phyloP scores from a whole-genome alignment of 2,113 vertebrate species.

The Phyllopteryx taeniolatus region DNA sequence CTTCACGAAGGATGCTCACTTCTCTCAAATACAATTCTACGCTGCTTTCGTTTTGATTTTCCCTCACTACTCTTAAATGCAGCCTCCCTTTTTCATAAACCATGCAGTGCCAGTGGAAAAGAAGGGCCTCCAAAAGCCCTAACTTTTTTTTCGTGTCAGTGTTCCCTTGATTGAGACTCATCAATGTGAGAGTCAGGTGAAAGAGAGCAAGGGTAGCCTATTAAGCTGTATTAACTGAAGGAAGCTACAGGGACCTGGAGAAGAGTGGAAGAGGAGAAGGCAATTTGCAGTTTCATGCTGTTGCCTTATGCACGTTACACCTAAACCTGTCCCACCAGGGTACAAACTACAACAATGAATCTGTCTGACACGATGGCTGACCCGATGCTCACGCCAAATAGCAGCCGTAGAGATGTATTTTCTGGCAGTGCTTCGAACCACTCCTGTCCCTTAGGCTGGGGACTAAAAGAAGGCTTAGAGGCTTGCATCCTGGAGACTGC shows the following conservation, averaged over 20 bases:
- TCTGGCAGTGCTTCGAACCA: slow-evolving; percentile 78
- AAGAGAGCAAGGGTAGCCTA: slow-evolving; percentile 35
- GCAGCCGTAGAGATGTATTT: slow-evolving; percentile 67
- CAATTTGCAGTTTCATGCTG: slow-evolving; percentile 47
- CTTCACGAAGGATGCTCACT: slow-evolving; percentile 34
- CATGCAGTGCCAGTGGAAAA: slow-evolving; percentile 63
- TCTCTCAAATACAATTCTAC: slow-evolving; percentile 1
- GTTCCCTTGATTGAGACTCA: slow-evolving; percentile 62
- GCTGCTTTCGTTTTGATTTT: slow-evolving; percentile 11
- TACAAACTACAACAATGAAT: slow-evolving; percentile 84
- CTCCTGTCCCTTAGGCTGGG: slow-evolving; percentile 93
- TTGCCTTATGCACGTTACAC: slow-evolving; percentile 47
- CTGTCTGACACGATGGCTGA: slow-evolving; percentile 73
- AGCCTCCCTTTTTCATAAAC: slow-evolving; percentile 44
- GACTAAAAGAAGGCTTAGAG: slow-evolving; percentile 82
- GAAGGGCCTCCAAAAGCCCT: slow-evolving; percentile 37
- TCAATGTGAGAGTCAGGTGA: slow-evolving; percentile 61
- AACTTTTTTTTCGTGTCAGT: slow-evolving; percentile 64
- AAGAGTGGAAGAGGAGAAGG: slow-evolving; percentile 2
- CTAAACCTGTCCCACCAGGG: slow-evolving; percentile 53
- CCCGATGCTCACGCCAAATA: slow-evolving; percentile 79
- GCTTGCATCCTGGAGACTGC: slow-evolving; percentile 92
- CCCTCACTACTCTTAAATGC: slow-evolving; percentile 11
- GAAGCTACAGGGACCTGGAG: slow-evolving; percentile 36
- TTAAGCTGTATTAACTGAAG: slow-evolving; percentile 48